phyloP scores from a whole-genome alignment of 2,113 vertebrate genomes.

The Ciconia maguari region DNA sequence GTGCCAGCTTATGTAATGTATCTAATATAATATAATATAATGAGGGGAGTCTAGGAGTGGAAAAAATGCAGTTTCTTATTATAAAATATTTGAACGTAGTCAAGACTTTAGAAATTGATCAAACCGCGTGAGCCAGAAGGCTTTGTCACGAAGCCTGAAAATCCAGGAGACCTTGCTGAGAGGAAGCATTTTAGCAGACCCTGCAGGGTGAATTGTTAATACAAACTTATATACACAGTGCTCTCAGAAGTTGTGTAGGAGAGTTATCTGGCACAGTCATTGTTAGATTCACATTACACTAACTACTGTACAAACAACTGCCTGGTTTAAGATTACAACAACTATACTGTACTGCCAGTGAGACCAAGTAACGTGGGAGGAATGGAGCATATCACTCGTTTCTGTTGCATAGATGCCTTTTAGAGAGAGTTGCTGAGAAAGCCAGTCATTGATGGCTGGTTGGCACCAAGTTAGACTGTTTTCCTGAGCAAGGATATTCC shows the following conservation, averaged over 20 bases:
- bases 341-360: not conserved
- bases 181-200: constrained; percentile 18
- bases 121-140: not conserved
- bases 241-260: constrained; percentile 8
- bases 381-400: constrained; percentile 6
- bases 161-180: constrained; percentile 1
- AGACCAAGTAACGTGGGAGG: not conserved
- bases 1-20: constrained; percentile 51
- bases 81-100: constrained; percentile 34
- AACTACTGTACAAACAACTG: constrained; percentile 56
- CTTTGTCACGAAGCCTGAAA: constrained; percentile 26
- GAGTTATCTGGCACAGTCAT: constrained; percentile 44
- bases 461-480: not conserved
- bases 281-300: constrained; percentile 21
- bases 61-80: constrained; percentile 44
- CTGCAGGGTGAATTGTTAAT: constrained; percentile 28
- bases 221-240: not conserved
- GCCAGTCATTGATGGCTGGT: not conserved
- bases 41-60: constrained; percentile 23
- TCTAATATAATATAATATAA: constrained; percentile 41
- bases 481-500: constrained; percentile 22
- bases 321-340: constrained; percentile 33
- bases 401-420: constrained; percentile 30
- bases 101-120: constrained; percentile 36
- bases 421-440: not conserved